Base-by-base conservation (phyloP, 2,113 vertebrate genomes). In the Ascaphus truei region DNA sequence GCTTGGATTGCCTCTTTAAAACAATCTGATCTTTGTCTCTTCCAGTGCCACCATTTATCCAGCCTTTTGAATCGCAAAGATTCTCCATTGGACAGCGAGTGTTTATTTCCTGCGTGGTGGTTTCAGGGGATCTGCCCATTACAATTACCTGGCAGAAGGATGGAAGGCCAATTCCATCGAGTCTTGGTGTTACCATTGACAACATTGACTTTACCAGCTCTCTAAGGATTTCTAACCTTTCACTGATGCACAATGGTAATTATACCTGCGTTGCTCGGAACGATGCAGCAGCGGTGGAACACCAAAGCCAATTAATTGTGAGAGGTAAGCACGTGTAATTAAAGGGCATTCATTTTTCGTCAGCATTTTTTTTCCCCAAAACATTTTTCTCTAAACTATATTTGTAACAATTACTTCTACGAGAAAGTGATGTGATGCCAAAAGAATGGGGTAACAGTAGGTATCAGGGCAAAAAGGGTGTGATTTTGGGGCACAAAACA, bases 131-230 rank as follows among this genome's bases (percentile, higher is more conserved):
- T 85, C 81, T 96, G 50, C 97, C 97, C 2, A 92, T 99, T 84
- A 95, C 94, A 59, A 98, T 99, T 81, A 98, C 96, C n/a, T 99
- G 97, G 97, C 97, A 99, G 84, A 99, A 99, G 75, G 97, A 99
- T 0, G 93, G 97, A 1, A 88, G 95, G 36, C 95, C 95, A 0
- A 98, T 99, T 71, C 95, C 96, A 0, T 86, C 84, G 26, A 98
- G 95, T 83, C 90, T 98, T 0, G 96, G 96, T 0, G 96, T 98
- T 33, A 98, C 96, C 1, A 97, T 99, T 34, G 97, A 99, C 86
- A 98, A 98, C 84, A 98, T 98, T 0, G 96, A 98, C 80, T 99
- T 99, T 81, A 98, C 96, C 72, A 99, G 97, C 86, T 98, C 96
- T 3, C 72, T 99, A 55, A 83, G 96, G 72, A 98, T 99, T 76